Evolutionary conservation across 2,888 invertebrate genomes (phyloP), one percentile per base, ranked within the genome.

Genomic region (Clostera curtula): DNA sequence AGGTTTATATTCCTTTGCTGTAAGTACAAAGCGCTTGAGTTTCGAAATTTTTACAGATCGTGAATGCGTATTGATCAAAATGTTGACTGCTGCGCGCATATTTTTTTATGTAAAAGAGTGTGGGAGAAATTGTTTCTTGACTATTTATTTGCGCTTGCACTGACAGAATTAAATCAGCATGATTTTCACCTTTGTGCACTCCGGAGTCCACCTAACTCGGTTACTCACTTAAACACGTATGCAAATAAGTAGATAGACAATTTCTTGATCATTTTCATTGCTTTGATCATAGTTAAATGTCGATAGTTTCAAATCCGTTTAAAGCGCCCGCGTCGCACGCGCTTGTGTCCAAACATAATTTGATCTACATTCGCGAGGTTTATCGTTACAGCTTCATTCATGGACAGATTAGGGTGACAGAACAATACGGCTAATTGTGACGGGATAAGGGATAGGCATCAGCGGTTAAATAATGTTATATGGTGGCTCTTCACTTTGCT

Each of bases 311-410:
- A n/a, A n/a, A n/a, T n/a, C n/a, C n/a, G n/a, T n/a, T n/a, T n/a
- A n/a, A n/a, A n/a, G n/a, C n/a, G n/a, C n/a, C n/a, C n/a, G n/a
- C n/a, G n/a, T n/a, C n/a, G n/a, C n/a, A n/a, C n/a, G n/a, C n/a
- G n/a, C n/a, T n/a, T n/a, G n/a, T 68, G 71, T 67, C 58, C 66
- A 67, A 73, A 70, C 72, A 71, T 62, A 63, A 67, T 72, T 70
- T 63, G 68, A 68, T 72, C 56, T 62, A 62, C 56, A 64, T 66
- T 62, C 56, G 40, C 34, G 29, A 40, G 37, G 40, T 43, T 46
- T 12, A 27, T 18, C 20, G 8, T 16, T 24, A 22, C 22, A 26
- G 20, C 32, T 26, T 19, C 33, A 40, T 37, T 35, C 19, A 24
- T 31, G 26, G 26, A 23, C 25, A 24, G 31, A 25, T 25, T 37